Percentiles rank a stretch among this genome's conserved stretches.
phyloP scores from a whole-genome alignment of 2,888 invertebrate species.

The Eristalis tenax region DNA sequence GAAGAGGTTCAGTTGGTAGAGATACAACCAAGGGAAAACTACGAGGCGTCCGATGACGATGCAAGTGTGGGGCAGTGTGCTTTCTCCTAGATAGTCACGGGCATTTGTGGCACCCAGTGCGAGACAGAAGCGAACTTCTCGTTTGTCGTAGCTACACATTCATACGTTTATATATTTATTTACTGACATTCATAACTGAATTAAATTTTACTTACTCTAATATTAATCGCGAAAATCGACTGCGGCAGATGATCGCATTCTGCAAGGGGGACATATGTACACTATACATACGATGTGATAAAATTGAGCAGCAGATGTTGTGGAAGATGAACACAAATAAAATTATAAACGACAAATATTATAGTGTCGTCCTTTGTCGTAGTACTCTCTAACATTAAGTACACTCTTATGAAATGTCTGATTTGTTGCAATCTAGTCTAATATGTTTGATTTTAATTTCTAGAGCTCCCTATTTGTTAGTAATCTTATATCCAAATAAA shows the following conservation, averaged over 20 bases:
- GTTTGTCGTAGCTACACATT: slow-evolving; percentile 19
- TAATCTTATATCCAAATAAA: not conserved
- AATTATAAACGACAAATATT: not conserved
- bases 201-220: slow-evolving; percentile 20
- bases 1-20: slow-evolving; percentile 93
- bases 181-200: slow-evolving; percentile 24
- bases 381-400: not conserved
- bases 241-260: not conserved
- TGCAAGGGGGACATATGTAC: not conserved
- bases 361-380: not conserved
- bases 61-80: slow-evolving; percentile 72
- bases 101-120: slow-evolving; percentile 52
- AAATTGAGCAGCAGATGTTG: slow-evolving; percentile 22
- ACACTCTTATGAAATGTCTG: slow-evolving; percentile 3
- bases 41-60: slow-evolving; percentile 73
- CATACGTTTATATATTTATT: not conserved
- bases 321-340: not conserved
- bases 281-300: slow-evolving; percentile 26
- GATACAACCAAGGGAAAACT: slow-evolving; percentile 85
- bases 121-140: slow-evolving; percentile 16
- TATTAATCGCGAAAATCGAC: not conserved
- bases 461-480: slow-evolving; percentile 21
- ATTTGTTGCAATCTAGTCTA: slow-evolving; percentile 12
- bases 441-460: slow-evolving; percentile 14
- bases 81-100: slow-evolving; percentile 32